phyloP scores from a whole-genome alignment of 2,113 vertebrate genomes.

The Pithys albifrons region DNA sequence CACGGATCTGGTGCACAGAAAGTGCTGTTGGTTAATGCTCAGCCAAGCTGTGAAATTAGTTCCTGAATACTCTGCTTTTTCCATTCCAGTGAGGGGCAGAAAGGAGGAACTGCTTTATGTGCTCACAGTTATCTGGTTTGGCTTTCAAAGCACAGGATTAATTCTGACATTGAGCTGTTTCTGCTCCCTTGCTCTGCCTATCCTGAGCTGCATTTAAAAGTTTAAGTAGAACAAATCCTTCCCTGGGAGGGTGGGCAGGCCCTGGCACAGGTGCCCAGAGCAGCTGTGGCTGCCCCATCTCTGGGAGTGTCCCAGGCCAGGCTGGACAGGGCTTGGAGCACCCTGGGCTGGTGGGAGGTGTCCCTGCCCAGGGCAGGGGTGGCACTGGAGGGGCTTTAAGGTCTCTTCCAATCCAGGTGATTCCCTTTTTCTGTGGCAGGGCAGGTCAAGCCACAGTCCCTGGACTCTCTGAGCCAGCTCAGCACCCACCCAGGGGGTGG shows the following conservation, averaged over 20 bases:
- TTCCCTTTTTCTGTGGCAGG: not conserved
- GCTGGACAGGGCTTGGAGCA: not conserved
- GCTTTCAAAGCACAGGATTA: not conserved
- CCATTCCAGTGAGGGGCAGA: not conserved
- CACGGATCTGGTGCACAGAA: not conserved
- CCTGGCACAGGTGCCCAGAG: not conserved
- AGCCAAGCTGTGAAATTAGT: not conserved
- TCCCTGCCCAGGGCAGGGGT: not conserved
- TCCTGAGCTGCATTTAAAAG: not conserved
- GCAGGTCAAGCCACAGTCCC: not conserved
- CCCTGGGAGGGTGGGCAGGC: not conserved
- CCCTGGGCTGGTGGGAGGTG: not conserved
- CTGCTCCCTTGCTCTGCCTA: not conserved
- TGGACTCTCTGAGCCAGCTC: not conserved
- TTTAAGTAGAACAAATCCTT: not conserved
- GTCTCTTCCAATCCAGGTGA: not conserved
- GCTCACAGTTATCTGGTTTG: not conserved
- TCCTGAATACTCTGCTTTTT: not conserved
- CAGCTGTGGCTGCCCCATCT: not conserved
- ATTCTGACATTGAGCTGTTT: not conserved
- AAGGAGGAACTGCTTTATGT: not conserved
- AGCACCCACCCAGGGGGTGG: not conserved
- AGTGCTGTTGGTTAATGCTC: not conserved
- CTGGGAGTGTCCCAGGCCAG: not conserved
- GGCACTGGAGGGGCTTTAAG: rapidly evolving